Percentiles rank a stretch among this genome's conserved stretches.
Evolutionary conservation across 2,797 vertebrate species (phyloP).

Genomic region (Esox masquinongy): DNA sequence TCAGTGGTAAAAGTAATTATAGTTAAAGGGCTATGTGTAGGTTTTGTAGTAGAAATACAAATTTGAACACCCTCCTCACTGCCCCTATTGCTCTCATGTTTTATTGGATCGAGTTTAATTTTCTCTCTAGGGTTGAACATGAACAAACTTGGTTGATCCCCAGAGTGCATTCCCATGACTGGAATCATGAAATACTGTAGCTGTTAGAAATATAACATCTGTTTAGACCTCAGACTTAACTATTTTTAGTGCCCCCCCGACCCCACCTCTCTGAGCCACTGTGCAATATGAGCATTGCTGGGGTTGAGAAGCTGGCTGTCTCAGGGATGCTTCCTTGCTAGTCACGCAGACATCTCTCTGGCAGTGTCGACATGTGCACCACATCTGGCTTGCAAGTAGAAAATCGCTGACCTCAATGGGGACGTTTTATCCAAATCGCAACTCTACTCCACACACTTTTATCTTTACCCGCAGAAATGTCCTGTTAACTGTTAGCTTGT

Average conservation of each 20-base stretch:
- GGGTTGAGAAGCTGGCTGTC: not conserved
- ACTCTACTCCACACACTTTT: not conserved
- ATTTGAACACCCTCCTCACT: not conserved
- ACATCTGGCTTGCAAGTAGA: not conserved
- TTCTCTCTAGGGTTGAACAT: constrained; percentile 2
- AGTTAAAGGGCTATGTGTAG: not conserved
- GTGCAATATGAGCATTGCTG: not conserved
- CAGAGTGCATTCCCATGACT: not conserved
- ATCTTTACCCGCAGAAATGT: not conserved
- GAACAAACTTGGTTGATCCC: not conserved
- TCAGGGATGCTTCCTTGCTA: not conserved
- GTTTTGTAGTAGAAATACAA: not conserved
- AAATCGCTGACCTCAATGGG: not conserved
- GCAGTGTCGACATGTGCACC: not conserved
- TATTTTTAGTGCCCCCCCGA: not conserved
- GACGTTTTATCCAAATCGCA: not conserved
- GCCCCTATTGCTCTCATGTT: not conserved
- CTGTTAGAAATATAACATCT: not conserved
- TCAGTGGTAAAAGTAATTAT: not conserved
- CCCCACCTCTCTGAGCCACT: not conserved
- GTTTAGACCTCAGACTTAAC: not conserved
- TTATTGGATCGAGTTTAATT: not conserved
- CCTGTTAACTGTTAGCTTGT: not conserved
- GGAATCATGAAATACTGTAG: not conserved
- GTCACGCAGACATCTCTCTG: not conserved